These are phyloP conservation scores for Microvelia longipes DNA, from an alignment of 1,140 invertebrate species.

Conservation along the genomic window DNA sequence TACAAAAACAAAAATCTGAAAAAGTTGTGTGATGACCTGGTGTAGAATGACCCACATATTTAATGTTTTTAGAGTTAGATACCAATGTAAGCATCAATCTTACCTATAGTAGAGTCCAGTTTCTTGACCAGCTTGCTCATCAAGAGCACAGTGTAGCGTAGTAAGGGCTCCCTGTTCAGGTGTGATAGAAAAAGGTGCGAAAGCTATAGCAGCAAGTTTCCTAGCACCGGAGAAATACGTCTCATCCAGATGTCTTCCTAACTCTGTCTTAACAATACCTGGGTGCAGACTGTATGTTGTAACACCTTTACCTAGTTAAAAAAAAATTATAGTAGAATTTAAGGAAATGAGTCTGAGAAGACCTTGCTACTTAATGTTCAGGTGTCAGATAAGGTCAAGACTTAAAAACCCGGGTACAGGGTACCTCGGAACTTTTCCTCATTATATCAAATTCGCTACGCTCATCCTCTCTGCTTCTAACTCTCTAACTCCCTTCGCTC, in stretches of 20 bases:
- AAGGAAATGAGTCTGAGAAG: not conserved
- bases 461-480: too few relatives aligned
- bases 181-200: conserved; percentile 38
- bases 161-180: conserved; percentile 60
- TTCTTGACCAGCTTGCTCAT: conserved; percentile 44
- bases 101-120: conserved; percentile 49
- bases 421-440: too few relatives aligned
- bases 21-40: too few relatives aligned
- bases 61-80: too few relatives aligned
- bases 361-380: too few relatives aligned
- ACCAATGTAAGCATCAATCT: not conserved
- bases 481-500: not conserved
- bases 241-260: conserved; percentile 48
- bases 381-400: not conserved
- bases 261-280: conserved; percentile 54
- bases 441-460: too few relatives aligned
- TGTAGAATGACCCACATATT: too few relatives aligned
- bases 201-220: conserved; percentile 22
- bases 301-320: conserved; percentile 32
- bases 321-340: not conserved
- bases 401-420: too few relatives aligned
- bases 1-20: too few relatives aligned
- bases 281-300: conserved; percentile 54
- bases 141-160: conserved; percentile 56
- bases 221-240: conserved; percentile 31